Evolutionary conservation across 2,113 vertebrate genomes (phyloP).

Genomic region (Psammodynastes pulverulentus): DNA sequence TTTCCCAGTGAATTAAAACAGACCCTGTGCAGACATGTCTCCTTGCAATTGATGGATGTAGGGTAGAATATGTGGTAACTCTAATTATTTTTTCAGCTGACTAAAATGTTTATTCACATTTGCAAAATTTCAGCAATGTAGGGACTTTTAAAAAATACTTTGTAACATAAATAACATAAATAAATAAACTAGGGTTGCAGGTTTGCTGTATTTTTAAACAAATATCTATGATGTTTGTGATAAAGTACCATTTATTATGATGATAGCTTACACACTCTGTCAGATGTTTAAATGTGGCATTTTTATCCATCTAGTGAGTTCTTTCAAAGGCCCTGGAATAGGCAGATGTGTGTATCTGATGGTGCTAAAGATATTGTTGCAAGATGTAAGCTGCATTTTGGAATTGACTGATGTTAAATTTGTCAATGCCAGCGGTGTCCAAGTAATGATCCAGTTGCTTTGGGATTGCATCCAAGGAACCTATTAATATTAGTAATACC

Average conservation of each 20-base stretch:
- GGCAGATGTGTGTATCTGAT: not conserved
- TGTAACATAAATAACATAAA: not conserved
- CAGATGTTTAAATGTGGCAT: not conserved
- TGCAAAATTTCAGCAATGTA: not conserved
- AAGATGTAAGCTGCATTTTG: not conserved
- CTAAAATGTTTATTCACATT: not conserved
- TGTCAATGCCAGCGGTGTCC: not conserved
- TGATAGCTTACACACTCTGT: not conserved
- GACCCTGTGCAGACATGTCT: not conserved
- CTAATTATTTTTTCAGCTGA: not conserved
- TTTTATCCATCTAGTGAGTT: not conserved
- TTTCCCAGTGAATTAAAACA: not conserved
- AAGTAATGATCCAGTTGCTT: not conserved
- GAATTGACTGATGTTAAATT: not conserved
- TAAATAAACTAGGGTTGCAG: not conserved
- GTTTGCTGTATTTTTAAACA: not conserved
- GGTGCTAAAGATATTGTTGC: not conserved
- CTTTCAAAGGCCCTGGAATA: not conserved
- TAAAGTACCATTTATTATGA: not conserved
- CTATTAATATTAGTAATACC: not conserved
- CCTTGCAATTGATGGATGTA: not conserved
- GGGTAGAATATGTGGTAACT: not conserved
- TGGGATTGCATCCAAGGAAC: too few relatives aligned
- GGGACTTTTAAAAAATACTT: not conserved
- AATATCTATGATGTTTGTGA: not conserved